Conservation (phyloP, 2,888 invertebrate genomes). For the Trimorus sp. region DNA sequence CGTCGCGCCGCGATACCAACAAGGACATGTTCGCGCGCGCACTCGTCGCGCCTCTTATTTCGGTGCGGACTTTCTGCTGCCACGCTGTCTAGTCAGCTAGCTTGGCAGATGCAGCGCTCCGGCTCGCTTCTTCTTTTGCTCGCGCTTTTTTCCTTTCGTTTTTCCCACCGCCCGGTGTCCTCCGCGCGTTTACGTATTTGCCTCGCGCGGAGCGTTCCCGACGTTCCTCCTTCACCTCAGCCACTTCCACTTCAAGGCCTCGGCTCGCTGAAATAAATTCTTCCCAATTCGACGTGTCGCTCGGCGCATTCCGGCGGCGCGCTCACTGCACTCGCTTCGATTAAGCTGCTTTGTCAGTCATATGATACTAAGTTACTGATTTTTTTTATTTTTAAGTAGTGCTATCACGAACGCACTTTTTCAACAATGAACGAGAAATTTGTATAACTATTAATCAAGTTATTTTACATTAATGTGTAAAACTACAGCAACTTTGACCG, state of each 20-base stretch:
- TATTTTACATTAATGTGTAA: no score
- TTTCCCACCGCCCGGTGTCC: conserved; percentile 32
- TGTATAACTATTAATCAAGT: no score
- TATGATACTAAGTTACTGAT: no score
- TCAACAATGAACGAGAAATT: no score
- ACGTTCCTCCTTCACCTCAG: conserved; percentile 55
- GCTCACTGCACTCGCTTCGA: no score
- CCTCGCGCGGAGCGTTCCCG: conserved; percentile 40
- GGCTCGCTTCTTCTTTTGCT: conserved; percentile 38
- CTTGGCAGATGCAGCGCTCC: conserved; percentile 54
- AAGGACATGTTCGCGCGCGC: conserved; percentile 65
- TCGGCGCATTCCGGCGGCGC: conserved; percentile 29
- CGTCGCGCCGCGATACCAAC: conserved; percentile 49
- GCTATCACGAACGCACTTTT: no score
- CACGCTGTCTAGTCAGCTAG: conserved; percentile 78
- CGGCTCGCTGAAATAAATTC: conserved; percentile 58
- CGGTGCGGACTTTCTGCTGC: conserved; percentile 72
- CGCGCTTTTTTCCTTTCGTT: conserved; percentile 40
- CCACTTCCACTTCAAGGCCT: conserved; percentile 59
- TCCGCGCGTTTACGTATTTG: conserved; percentile 47
- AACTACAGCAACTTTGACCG: no score
- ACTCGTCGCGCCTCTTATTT: conserved; percentile 71
- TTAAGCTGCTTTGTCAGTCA: no score
- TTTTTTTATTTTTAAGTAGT: no score
- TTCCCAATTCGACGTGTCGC: conserved; percentile 62